phyloP scores from a whole-genome alignment of 2,797 vertebrate genomes.

The Mormyrus proboscirostris region DNA sequence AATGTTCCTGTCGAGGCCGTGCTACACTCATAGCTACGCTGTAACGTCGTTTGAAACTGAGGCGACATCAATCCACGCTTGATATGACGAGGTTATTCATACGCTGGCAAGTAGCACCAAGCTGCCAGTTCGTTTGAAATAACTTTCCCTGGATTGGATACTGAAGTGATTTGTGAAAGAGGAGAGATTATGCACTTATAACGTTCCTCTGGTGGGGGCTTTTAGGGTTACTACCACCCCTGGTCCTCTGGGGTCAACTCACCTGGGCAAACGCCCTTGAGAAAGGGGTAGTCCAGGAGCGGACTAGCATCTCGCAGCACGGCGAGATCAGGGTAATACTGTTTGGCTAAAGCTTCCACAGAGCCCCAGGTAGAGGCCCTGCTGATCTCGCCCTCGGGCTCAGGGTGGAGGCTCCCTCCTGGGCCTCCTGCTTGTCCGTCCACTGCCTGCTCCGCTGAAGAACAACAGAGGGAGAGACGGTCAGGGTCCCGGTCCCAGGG shows the following conservation, averaged over 20 bases:
- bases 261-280: constrained; percentile 64
- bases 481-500: constrained; percentile 49
- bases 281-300: constrained; percentile 62
- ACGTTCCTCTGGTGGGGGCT: neutral
- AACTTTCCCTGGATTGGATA: neutral
- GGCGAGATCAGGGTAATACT: constrained; percentile 64
- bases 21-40: neutral
- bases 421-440: constrained; percentile 60
- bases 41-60: neutral
- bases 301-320: constrained; percentile 63
- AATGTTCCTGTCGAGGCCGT: neutral
- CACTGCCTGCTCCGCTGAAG: constrained; percentile 66
- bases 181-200: neutral
- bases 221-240: neutral
- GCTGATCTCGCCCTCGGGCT: constrained; percentile 62
- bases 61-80: neutral
- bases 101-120: neutral
- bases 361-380: constrained; percentile 64
- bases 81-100: neutral
- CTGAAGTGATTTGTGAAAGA: neutral
- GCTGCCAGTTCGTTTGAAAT: neutral
- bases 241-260: constrained; percentile 42
- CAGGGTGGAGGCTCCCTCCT: constrained; percentile 46
- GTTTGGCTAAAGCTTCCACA: constrained; percentile 65
- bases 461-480: constrained; percentile 56